phyloP scores from a whole-genome alignment of 2,113 vertebrate genomes.

The Leucopternis melanops region DNA sequence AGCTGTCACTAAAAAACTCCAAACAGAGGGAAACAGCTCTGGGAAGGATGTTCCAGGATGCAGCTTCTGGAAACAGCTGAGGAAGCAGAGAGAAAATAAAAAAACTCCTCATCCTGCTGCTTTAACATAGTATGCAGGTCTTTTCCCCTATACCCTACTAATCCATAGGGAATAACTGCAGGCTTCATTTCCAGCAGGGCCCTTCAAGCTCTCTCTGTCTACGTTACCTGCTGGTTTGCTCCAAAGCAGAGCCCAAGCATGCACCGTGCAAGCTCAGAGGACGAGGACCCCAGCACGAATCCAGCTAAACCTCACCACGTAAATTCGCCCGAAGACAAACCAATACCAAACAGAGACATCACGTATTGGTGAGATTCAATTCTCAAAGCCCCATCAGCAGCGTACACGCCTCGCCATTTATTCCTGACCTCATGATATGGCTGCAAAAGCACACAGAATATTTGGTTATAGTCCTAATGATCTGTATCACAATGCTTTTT shows the following conservation, averaged over 20 bases:
- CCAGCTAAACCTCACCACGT: accelerated
- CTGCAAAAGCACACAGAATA: not conserved
- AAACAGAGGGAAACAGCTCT: not conserved
- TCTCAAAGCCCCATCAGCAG: not conserved
- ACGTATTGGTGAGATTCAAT: accelerated
- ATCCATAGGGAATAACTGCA: not conserved
- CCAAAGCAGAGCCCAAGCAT: not conserved
- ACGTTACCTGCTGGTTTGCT: not conserved
- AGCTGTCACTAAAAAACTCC: not conserved
- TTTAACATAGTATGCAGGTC: not conserved
- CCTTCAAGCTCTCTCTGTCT: not conserved
- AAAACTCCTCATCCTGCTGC: not conserved
- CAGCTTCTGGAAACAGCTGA: not conserved
- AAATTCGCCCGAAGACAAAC: not conserved
- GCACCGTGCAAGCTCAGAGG: not conserved
- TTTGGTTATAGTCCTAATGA: not conserved
- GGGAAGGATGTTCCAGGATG: not conserved
- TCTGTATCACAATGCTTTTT: not conserved
- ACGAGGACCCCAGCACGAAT: not conserved
- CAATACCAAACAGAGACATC: not conserved
- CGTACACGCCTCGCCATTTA: accelerated
- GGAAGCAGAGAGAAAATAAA: not conserved
- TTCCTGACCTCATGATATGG: accelerated
- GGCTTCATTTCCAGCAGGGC: not conserved
- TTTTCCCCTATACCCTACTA: not conserved